Percentiles rank a stretch among this genome's conserved stretches.
Evolutionary conservation across 2,113 vertebrate species (phyloP).

Genomic region (Hepsetus odoe): DNA sequence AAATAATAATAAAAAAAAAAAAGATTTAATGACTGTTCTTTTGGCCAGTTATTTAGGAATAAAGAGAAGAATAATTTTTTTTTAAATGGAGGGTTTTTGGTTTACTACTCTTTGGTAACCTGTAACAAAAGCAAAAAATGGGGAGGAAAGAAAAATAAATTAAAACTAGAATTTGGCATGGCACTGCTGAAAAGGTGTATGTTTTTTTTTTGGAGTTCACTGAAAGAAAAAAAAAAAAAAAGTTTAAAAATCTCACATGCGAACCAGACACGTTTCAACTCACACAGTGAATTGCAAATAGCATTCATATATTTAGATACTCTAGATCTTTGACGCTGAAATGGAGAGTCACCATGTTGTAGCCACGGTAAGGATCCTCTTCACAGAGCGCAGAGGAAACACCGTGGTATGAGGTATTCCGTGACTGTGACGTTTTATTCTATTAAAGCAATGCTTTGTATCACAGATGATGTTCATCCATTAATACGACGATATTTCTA

Average conservation of each 20-base stretch:
- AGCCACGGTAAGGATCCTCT: slow-evolving; percentile 72
- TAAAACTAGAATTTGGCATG: slow-evolving; percentile 75
- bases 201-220: slow-evolving; percentile 57
- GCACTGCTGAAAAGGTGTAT: slow-evolving; percentile 71
- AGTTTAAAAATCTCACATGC: slow-evolving; percentile 67
- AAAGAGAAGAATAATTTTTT: slow-evolving; percentile 45
- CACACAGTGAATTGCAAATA: slow-evolving; percentile 77
- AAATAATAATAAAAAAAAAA: slow-evolving; percentile 60
- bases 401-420: slow-evolving; percentile 81
- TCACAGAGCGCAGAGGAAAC: slow-evolving; percentile 71
- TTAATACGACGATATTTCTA: slow-evolving; percentile 53
- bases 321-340: slow-evolving; percentile 71
- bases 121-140: slow-evolving; percentile 81
- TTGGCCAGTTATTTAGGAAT: slow-evolving; percentile 73
- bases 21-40: slow-evolving; percentile 72
- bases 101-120: slow-evolving; percentile 87
- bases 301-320: slow-evolving; percentile 72
- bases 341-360: slow-evolving; percentile 73
- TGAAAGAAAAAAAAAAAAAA: slow-evolving; percentile 54
- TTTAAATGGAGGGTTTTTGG: slow-evolving; percentile 77
- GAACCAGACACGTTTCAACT: slow-evolving; percentile 73
- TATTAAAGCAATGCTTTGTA: slow-evolving; percentile 75
- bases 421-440: slow-evolving; percentile 73
- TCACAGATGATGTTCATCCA: slow-evolving; percentile 71
- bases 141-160: slow-evolving; percentile 64